Evolutionary conservation across 2,113 vertebrate species (phyloP), one percentile per base, ranked within the genome.

Genomic region (Bothrops jararaca): DNA sequence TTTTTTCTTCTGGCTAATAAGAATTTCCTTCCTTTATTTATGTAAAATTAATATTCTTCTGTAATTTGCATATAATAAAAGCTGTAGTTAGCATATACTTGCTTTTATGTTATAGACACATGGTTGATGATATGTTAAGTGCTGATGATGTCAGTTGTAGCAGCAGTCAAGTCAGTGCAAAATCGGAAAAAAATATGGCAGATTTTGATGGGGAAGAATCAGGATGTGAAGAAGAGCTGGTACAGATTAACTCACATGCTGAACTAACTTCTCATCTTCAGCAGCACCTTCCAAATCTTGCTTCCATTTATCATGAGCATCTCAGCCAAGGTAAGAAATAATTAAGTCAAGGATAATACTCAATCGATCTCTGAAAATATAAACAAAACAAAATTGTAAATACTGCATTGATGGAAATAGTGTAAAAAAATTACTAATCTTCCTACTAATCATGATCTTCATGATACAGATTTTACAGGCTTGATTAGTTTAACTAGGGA

Each of bases 121-220:
- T 99, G 98, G 99, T 99, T 88, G 99, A 99, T 97, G 99, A 99
- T 97, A 99, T 99, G 99, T 96, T 99, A 94, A 99, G 99, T 86
- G 99, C 99, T 5, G 99, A 99, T 92, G 99, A 99, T 89, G 99
- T 99, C 94, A 99, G 99, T 96, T 99, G 99, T 96, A 99, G 99
- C 97, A 99, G 99, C 96, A 99, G 99, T 45, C 99, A 99, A 98
- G 99, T 99, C 97, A 99, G 99, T 96, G 99, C 99, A 95, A 99
- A 99, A 97, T 99, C 99, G 0, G 99, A 99, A 97, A 99, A 99
- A 97, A 99, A 99, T 94, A 99, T 99, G 99, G 99, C 99, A 15
- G 99, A 99, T 97, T 99, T 99, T 93, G 99, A 99, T 92, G 99
- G 99, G 4, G 99, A 99, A 93, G 99, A 99, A 95, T 99, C 99